Base-by-base conservation (phyloP, 2,113 vertebrate genomes). In the Syngnathus floridae region DNA sequence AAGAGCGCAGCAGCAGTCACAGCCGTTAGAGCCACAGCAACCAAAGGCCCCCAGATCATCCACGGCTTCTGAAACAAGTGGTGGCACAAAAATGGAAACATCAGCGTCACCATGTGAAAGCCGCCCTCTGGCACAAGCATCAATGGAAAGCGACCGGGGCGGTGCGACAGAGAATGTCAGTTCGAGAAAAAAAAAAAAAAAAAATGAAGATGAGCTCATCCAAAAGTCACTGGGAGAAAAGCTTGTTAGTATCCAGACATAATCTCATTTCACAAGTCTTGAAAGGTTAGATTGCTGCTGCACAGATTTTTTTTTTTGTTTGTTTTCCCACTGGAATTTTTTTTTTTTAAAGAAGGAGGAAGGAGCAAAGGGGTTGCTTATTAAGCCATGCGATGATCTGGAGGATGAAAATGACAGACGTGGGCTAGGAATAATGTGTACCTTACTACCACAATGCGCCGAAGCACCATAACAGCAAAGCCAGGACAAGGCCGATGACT, bases 401-500 rank as follows among this genome's bases (percentile, higher is more conserved):
- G 87, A 77, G 78, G 89, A 93, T 91, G 91, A 86, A 90, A 86
- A 92, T 93, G 93, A 91, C 70, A 85, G 90, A 74, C 76, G 81
- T 74, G 76, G 77, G 78, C 91, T 31, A 88, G 88, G 93, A 93
- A 91, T 92, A 90, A 91, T 91, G 80, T 94, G 94, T 98, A 98
- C 95, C 97, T 99, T 95, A 92, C 95, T 99, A 98, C 95, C 96
- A 98, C 94, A 99, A 94, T 92, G 94, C 94, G 92, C 94, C 92
- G 94, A 95, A 97, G 94, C 95, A 98, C 96, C 97, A 99, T 93
- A 92, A 95, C 95, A 98, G 95, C 95, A 97, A 95, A 95, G 93
- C 97, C 96, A 99, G 95, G 94, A 97, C 91, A 93, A 99, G 95
- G 93, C 95, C 93, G 93, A 95, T 93, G 95, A 94, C 93, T 92